Evolutionary conservation across 2,113 vertebrate species (phyloP), one percentile per base, ranked within the genome.

Genomic region (Aldabrachelys gigantea): DNA sequence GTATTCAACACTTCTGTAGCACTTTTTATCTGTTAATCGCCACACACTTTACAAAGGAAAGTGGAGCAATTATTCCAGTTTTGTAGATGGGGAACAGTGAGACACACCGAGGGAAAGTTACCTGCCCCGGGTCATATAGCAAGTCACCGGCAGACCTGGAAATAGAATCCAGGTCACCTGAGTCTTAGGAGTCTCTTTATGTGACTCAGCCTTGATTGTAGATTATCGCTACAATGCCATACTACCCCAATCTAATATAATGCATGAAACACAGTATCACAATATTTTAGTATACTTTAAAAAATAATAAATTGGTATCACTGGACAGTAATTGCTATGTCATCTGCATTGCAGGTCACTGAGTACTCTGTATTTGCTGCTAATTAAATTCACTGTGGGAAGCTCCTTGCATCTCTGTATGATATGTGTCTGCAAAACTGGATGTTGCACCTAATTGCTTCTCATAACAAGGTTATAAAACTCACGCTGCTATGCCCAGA

Each of bases 371-470:
- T n/a, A 22, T 85, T 97, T 97, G 89, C 95, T 97, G 96, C 94
- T 98, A 98, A 98, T 98, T 98, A 98, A 98, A 98, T 98, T 98
- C 97, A 83, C 97, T 85, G 91, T 94, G 78, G 97, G 98, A 98
- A 94, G 97, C 97, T 97, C 95, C 97, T 96, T 95, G 87, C 88
- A 24, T 95, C 89, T 98, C 97, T 94, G 84, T 5, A 24, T 89
- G 96, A 97, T 95, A 90, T 2, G 1, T 59, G 96, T 97, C 95
- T 97, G 96, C 96, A 98, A 97, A 97, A 94, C 94, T 96, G 92
- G 95, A 98, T 95, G 94, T 88, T 96, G 95, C 83, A 87, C 94
- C 95, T 98, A 97, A 98, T 97, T 97, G 97, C 96, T 97, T 96
- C 97, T 94, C 84, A 88, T 97, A 97, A 98, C 96, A 96, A 98